A percentile compares a stretch with the other conserved stretches of the same genome.
Conservation (phyloP, 2,888 invertebrate genomes). For the Drosophila buzzatii region DNA sequence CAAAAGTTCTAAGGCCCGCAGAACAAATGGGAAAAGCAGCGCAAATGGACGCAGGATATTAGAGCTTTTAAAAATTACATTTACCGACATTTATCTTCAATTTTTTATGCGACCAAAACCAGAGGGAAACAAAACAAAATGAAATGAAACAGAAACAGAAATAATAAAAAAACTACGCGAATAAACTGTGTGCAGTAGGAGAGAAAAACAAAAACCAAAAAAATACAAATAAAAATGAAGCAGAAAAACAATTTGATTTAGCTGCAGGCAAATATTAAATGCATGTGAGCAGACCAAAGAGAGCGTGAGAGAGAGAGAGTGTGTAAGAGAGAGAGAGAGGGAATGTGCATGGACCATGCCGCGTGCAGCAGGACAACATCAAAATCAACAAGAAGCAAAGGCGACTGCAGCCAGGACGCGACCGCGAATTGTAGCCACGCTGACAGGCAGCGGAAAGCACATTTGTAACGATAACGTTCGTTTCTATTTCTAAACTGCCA, state of each 20-base stretch:
- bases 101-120: slow-evolving; percentile 54
- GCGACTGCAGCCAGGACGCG: slow-evolving; percentile 50
- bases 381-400: slow-evolving; percentile 59
- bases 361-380: slow-evolving; percentile 57
- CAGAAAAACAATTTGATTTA: slow-evolving; percentile 75
- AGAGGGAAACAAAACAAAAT: slow-evolving; percentile 8
- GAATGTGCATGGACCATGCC: slow-evolving; percentile 7
- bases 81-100: slow-evolving; percentile 70
- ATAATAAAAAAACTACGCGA: slow-evolving; percentile 17
- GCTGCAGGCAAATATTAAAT: slow-evolving; percentile 75
- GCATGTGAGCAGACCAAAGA: slow-evolving; percentile 43
- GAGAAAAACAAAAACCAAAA: slow-evolving; percentile 1
- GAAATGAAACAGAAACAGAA: slow-evolving; percentile 6
- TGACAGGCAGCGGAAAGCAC: slow-evolving; percentile 78
- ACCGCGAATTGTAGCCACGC: slow-evolving; percentile 71
- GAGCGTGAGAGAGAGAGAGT: neutral
- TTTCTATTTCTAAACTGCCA: slow-evolving; percentile 68
- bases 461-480: slow-evolving; percentile 79
- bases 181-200: slow-evolving; percentile 27
- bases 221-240: slow-evolving; percentile 40
- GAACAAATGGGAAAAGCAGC: slow-evolving; percentile 41
- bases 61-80: slow-evolving; percentile 75
- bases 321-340: neutral
- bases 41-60: slow-evolving; percentile 66
- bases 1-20: slow-evolving; percentile 46